These are phyloP conservation scores for Bucco capensis DNA, from an alignment of 2,113 vertebrate species.

Conservation along the genomic window DNA sequence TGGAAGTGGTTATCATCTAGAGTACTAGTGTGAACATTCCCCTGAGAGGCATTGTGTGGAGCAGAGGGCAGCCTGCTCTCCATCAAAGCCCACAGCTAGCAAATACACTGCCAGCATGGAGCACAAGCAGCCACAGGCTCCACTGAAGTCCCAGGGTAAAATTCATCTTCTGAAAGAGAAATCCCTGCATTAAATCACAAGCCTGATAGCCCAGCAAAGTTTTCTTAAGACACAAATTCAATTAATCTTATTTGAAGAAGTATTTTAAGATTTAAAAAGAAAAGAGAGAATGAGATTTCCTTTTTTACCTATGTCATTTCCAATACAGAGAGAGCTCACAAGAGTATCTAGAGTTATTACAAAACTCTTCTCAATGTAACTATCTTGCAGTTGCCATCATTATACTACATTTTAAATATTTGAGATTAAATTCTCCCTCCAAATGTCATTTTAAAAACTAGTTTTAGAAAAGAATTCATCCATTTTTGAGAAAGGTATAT, in stretches of 20 bases:
- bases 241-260: neutral
- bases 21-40: neutral
- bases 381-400: neutral
- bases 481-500: neutral
- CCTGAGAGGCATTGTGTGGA: neutral
- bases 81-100: neutral
- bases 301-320: neutral
- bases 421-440: neutral
- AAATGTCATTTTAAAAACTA: neutral
- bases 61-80: slow-evolving; percentile 21
- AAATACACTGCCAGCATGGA: neutral
- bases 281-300: neutral
- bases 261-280: neutral
- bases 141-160: neutral
- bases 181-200: neutral
- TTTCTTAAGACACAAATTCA: slow-evolving; percentile 23
- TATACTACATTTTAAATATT: neutral
- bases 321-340: neutral
- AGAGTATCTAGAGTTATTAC: neutral
- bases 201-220: neutral
- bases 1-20: slow-evolving; percentile 19
- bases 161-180: slow-evolving; percentile 5
- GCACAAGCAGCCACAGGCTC: neutral
- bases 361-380: neutral
- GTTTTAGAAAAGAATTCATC: neutral